These are phyloP conservation scores for Tachystola acroxantha DNA, from an alignment of 2,888 invertebrate genomes.

Conservation along the genomic window DNA sequence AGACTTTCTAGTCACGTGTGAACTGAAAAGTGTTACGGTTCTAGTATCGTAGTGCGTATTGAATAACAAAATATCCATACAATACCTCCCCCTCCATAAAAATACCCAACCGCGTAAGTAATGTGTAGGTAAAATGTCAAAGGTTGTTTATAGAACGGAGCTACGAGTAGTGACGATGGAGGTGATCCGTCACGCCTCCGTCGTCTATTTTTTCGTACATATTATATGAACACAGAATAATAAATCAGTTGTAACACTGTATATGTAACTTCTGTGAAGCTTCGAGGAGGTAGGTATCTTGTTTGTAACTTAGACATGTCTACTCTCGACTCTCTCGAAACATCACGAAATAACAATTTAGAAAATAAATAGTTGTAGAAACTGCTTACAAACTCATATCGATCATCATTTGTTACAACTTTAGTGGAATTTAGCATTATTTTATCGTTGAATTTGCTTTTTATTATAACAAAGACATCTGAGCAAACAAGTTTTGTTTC, in stretches of 20 bases:
- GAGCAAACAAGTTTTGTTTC: constrained; percentile 16
- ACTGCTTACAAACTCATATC: background rate
- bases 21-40: constrained; percentile 56
- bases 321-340: too few species aligned
- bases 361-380: background rate
- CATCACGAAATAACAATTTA: constrained; percentile 1
- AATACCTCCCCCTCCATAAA: background rate
- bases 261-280: background rate
- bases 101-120: constrained; percentile 3
- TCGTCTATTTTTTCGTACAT: constrained; percentile 2
- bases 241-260: constrained; percentile 1
- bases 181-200: constrained; percentile 25
- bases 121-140: constrained; percentile 19
- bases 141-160: constrained; percentile 23
- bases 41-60: constrained; percentile 41
- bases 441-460: background rate
- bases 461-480: constrained; percentile 21
- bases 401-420: background rate
- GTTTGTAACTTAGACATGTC: background rate
- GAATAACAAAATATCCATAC: constrained; percentile 43
- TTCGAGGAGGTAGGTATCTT: background rate
- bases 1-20: constrained; percentile 51
- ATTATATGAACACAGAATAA: constrained; percentile 5
- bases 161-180: constrained; percentile 13
- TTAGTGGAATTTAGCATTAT: background rate